These are phyloP conservation scores for Oostethus manadensis DNA, from an alignment of 2,113 vertebrate genomes.

Conservation along the genomic window DNA sequence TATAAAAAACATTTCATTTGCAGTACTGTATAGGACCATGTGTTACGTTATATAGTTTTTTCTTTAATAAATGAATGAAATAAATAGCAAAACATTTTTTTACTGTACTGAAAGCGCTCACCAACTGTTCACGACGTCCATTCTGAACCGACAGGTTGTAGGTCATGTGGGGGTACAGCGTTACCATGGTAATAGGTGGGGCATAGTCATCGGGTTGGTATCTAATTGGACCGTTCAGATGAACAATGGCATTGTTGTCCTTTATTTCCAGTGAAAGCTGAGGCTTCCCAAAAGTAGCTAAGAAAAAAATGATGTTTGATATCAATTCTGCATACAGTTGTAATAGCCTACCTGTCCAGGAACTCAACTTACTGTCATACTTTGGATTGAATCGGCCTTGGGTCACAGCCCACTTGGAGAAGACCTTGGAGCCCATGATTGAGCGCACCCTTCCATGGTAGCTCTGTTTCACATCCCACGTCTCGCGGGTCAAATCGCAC, in stretches of 20 bases:
- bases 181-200: conserved; percentile 58
- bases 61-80: too few relatives aligned
- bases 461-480: conserved; percentile 65
- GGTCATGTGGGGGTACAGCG: conserved; percentile 70
- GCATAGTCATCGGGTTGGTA: conserved; percentile 62
- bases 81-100: too few relatives aligned
- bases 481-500: conserved; percentile 86
- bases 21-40: background rate
- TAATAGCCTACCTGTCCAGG: too few relatives aligned
- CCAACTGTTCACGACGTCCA: conserved; percentile 57
- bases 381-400: conserved; percentile 76
- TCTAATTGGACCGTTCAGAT: conserved; percentile 76
- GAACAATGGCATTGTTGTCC: conserved; percentile 69
- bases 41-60: too few relatives aligned
- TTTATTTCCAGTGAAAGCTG: conserved; percentile 64
- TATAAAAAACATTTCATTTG: background rate
- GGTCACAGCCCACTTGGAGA: conserved; percentile 76
- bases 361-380: conserved; percentile 79
- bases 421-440: conserved; percentile 43
- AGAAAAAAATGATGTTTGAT: background rate
- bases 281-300: conserved; percentile 82
- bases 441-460: conserved; percentile 79
- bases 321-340: too few relatives aligned
- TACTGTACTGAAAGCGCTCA: conserved; percentile 49
- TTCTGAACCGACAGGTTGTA: conserved; percentile 78